These are phyloP conservation scores for Luidia sarsii DNA, from an alignment of 53 echinoderm and acorn worm species.

Conservation along the genomic window DNA sequence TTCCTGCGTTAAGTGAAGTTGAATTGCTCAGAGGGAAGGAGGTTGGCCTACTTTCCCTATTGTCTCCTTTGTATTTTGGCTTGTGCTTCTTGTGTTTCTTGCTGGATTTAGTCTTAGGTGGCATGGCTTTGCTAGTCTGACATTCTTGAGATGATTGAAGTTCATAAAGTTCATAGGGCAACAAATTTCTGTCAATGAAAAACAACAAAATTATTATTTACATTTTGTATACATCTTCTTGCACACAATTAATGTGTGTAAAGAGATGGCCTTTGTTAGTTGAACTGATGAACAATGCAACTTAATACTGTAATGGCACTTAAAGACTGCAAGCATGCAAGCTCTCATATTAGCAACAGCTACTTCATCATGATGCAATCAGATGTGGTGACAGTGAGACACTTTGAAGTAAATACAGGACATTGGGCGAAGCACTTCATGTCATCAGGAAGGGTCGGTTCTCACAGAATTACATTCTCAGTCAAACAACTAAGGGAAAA, in stretches of 20 bases:
- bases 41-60: not conserved
- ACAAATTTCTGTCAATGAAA: conserved; percentile 16
- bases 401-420: no score
- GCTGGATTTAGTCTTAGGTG: not conserved
- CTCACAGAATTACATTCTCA: no score
- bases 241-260: not conserved
- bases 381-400: no score
- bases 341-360: no score
- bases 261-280: no score
- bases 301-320: no score
- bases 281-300: no score
- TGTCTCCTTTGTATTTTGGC: not conserved
- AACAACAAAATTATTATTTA: not conserved
- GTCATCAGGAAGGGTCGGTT: no score
- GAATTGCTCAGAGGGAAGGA: not conserved
- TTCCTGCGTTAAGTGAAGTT: not conserved
- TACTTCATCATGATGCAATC: no score
- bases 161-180: conserved; percentile 42
- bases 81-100: conserved; percentile 11
- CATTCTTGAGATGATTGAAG: conserved; percentile 7
- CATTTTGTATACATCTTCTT: not conserved
- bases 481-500: no score
- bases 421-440: no score
- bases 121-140: not conserved
- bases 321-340: not conserved